Percentiles rank a stretch among this genome's conserved stretches.
Evolutionary conservation across 2,888 invertebrate species (phyloP).

Genomic region (Erebia epiphron): DNA sequence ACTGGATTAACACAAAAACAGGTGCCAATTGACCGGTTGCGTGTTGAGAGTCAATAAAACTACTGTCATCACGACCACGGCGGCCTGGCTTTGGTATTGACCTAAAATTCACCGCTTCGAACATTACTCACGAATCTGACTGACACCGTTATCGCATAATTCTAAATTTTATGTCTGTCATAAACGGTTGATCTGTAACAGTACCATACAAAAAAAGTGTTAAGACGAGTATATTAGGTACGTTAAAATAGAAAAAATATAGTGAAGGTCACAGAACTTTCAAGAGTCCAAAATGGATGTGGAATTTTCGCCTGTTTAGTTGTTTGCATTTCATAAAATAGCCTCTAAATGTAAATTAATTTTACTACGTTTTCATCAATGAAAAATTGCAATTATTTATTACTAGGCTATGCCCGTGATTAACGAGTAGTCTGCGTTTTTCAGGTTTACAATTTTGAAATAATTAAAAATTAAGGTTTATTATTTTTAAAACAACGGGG

Average conservation of each 20-base stretch:
- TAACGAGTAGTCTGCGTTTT: not conserved
- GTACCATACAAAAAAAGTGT: conserved; percentile 7
- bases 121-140: conserved; percentile 38
- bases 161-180: conserved; percentile 40
- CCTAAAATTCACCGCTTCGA: conserved; percentile 42
- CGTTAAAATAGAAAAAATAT: not conserved
- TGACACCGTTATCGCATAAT: conserved; percentile 40
- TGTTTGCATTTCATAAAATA: not conserved
- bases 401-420: no score
- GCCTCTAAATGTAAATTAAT: no score
- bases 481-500: not conserved
- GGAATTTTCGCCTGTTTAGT: not conserved
- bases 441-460: not conserved
- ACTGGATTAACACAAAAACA: conserved; percentile 28
- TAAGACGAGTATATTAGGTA: conserved; percentile 1
- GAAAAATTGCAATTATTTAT: not conserved
- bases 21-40: conserved; percentile 33
- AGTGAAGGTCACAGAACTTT: not conserved
- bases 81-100: conserved; percentile 41
- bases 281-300: not conserved
- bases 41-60: conserved; percentile 36
- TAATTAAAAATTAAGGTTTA: not conserved
- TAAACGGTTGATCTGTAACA: conserved; percentile 26
- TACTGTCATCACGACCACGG: conserved; percentile 38
- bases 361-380: no score